A percentile compares a stretch with the other conserved stretches of the same genome.
phyloP scores from a whole-genome alignment of 2,888 invertebrate species.

The Cantharis rustica region DNA sequence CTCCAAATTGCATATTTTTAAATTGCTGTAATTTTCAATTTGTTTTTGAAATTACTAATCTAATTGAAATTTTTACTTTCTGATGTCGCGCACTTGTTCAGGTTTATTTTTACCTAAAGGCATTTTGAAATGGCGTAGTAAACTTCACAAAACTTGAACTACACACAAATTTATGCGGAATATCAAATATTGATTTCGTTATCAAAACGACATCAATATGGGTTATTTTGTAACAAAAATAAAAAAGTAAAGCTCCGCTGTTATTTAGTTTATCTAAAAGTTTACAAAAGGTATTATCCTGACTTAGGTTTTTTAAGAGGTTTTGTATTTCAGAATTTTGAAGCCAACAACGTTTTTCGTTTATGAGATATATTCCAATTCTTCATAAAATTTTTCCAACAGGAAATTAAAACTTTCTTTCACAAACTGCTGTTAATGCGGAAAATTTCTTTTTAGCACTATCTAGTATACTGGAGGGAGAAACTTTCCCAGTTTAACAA shows the following conservation, averaged over 20 bases:
- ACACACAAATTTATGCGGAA: background rate
- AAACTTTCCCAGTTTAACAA: background rate
- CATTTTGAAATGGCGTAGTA: background rate
- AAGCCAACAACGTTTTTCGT: background rate
- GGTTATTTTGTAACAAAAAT: background rate
- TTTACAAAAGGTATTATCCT: background rate
- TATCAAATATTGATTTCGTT: background rate
- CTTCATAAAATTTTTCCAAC: background rate
- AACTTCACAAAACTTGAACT: background rate
- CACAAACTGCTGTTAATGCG: background rate
- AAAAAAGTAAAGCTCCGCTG: background rate
- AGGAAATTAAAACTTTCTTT: background rate
- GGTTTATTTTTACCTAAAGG: background rate
- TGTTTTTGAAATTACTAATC: background rate
- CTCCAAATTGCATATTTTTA: background rate
- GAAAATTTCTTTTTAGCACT: background rate
- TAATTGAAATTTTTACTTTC: background rate
- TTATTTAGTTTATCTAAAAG: background rate
- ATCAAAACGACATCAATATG: background rate
- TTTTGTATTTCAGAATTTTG: background rate
- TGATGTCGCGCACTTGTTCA: background rate
- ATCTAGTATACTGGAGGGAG: background rate
- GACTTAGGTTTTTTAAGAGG: background rate
- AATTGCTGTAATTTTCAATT: background rate
- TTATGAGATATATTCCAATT: background rate